Conservation (phyloP, 1,140 invertebrate species). For the Halotydeus destructor region DNA sequence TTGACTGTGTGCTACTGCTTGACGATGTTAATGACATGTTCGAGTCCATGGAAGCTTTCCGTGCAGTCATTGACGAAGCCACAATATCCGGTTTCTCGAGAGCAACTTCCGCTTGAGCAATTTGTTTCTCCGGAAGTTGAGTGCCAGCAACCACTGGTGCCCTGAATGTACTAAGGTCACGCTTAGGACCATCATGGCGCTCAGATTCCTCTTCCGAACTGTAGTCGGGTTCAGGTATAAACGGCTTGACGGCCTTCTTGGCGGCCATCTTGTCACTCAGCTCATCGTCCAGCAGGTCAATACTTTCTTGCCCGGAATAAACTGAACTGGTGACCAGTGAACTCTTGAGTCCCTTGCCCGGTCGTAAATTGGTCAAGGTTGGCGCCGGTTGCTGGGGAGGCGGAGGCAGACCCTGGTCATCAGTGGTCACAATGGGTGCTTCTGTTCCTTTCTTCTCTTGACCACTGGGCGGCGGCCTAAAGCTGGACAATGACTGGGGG, state of each 20-base stretch:
- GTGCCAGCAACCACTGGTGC: no score
- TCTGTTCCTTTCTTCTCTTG: no score
- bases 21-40: no score
- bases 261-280: neutral
- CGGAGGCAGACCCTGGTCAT: no score
- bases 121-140: no score
- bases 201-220: conserved; percentile 24
- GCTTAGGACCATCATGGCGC: neutral
- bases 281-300: conserved; percentile 4
- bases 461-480: conserved; percentile 7
- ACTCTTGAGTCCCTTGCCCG: no score
- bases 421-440: no score
- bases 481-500: conserved; percentile 8
- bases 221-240: conserved; percentile 72
- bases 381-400: no score
- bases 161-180: conserved; percentile 4
- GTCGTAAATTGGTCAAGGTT: no score
- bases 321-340: conserved; percentile 4
- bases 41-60: neutral
- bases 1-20: neutral
- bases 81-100: neutral
- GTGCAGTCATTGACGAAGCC: neutral
- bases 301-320: conserved; percentile 1
- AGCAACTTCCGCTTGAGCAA: no score
- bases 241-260: no score